phyloP scores from a whole-genome alignment of 1,140 invertebrate genomes.

The Pollicipes pollicipes region DNA sequence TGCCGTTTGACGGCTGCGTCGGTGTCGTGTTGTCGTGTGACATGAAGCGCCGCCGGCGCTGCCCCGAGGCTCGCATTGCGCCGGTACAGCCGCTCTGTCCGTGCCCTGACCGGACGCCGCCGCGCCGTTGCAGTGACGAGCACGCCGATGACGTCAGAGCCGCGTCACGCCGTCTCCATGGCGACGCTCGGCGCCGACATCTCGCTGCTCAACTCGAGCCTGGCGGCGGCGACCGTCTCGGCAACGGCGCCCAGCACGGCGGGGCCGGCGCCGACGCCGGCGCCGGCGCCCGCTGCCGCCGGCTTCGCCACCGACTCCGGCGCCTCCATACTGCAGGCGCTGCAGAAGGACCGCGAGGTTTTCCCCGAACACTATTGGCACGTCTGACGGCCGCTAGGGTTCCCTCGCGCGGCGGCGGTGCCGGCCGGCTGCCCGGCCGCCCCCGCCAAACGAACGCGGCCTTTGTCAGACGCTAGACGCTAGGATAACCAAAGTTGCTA shows the following conservation, averaged over 20 bases:
- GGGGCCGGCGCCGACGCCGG: too few species aligned
- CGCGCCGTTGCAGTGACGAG: not conserved
- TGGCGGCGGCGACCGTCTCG: not conserved
- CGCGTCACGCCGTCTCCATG: not conserved
- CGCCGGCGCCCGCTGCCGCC: too few species aligned
- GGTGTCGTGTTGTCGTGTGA: too few species aligned
- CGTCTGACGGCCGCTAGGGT: conserved; percentile 32
- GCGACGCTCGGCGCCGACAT: not conserved
- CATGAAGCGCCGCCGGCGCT: too few species aligned
- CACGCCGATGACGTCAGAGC: not conserved
- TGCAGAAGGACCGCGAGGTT: conserved; percentile 59
- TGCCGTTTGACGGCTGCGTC: too few species aligned
- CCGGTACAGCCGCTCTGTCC: too few species aligned
- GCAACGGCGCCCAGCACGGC: not conserved
- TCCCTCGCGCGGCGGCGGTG: not conserved
- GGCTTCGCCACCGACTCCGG: not conserved
- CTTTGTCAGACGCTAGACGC: too few species aligned
- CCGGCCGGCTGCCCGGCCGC: too few species aligned
- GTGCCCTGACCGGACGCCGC: too few species aligned
- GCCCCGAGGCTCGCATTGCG: too few species aligned
- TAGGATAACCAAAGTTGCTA: not conserved
- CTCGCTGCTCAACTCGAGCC: not conserved
- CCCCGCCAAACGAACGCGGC: too few species aligned
- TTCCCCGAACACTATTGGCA: conserved; percentile 59
- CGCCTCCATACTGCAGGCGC: conserved; percentile 36